These are phyloP conservation scores for Polyodon spathula DNA, from an alignment of 2,113 vertebrate genomes.

Conservation along the genomic window DNA sequence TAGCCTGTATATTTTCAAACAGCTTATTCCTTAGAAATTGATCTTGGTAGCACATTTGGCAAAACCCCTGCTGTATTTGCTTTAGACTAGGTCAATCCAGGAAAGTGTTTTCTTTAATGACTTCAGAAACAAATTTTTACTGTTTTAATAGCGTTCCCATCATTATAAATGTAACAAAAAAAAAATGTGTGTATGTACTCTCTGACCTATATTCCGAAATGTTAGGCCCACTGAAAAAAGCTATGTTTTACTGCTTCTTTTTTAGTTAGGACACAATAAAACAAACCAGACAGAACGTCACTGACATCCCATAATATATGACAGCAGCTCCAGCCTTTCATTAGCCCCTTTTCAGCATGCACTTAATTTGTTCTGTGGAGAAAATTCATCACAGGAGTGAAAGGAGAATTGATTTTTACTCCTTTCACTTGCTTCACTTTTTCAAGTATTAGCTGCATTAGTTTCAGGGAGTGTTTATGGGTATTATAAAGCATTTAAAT, in stretches of 20 bases:
- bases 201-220: conserved; percentile 2
- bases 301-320: conserved; percentile 8
- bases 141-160: not conserved
- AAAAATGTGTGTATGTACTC: not conserved
- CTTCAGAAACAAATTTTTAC: not conserved
- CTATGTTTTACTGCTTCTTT: not conserved
- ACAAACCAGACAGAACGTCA: conserved; percentile 2
- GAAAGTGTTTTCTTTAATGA: not conserved
- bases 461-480: conserved; percentile 45
- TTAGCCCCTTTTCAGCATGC: conserved; percentile 42
- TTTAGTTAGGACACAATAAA: not conserved
- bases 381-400: conserved; percentile 41
- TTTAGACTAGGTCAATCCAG: not conserved
- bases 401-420: conserved; percentile 49
- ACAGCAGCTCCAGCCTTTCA: conserved; percentile 34
- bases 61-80: not conserved
- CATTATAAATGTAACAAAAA: not conserved
- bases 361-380: conserved; percentile 49
- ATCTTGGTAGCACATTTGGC: not conserved
- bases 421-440: conserved; percentile 38
- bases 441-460: conserved; percentile 41
- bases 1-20: too few relatives aligned
- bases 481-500: conserved; percentile 53
- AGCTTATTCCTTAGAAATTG: too few relatives aligned
- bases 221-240: not conserved